These are phyloP conservation scores for Neria commutata DNA, from an alignment of 2,888 invertebrate genomes.

Conservation along the genomic window DNA sequence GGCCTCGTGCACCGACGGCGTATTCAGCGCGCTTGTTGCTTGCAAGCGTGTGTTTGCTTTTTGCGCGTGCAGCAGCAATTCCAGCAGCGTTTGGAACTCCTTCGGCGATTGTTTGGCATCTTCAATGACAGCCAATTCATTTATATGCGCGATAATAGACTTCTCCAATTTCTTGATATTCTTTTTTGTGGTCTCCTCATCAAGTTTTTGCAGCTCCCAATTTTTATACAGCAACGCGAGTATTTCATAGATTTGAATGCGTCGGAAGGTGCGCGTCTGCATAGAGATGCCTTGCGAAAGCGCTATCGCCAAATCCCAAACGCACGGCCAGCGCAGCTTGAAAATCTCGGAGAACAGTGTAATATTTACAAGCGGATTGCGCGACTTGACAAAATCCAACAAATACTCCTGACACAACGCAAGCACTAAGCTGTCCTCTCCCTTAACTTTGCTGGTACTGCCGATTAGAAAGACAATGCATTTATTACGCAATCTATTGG, in stretches of 20 bases:
- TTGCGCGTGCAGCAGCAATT: constrained; percentile 38
- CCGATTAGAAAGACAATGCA: constrained; percentile 46
- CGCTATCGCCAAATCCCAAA: constrained; percentile 66
- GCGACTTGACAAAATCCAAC: constrained; percentile 47
- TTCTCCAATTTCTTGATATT: constrained; percentile 41
- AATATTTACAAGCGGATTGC: constrained; percentile 65
- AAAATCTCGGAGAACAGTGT: constrained; percentile 71
- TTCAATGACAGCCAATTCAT: constrained; percentile 18
- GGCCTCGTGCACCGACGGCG: constrained; percentile 21
- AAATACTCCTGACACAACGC: constrained; percentile 40
- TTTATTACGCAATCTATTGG: constrained; percentile 46
- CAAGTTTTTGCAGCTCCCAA: constrained; percentile 43
- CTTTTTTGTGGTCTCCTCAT: constrained; percentile 34
- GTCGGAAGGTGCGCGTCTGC: constrained; percentile 69
- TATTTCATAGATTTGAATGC: constrained; percentile 72
- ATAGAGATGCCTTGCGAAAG: constrained; percentile 68
- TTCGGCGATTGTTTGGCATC: constrained; percentile 35
- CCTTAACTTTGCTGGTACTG: constrained; percentile 33
- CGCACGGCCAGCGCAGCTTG: constrained; percentile 71
- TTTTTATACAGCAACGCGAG: constrained; percentile 71
- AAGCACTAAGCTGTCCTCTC: constrained; percentile 30
- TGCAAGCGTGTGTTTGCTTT: constrained; percentile 37
- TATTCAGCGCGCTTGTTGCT: constrained; percentile 15
- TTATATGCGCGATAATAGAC: constrained; percentile 33
- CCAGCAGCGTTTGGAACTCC: constrained; percentile 43